Evolutionary conservation across 2,888 invertebrate species (phyloP), one percentile per base, ranked within the genome.

Genomic region (Zaprionus obscuricornis): DNA sequence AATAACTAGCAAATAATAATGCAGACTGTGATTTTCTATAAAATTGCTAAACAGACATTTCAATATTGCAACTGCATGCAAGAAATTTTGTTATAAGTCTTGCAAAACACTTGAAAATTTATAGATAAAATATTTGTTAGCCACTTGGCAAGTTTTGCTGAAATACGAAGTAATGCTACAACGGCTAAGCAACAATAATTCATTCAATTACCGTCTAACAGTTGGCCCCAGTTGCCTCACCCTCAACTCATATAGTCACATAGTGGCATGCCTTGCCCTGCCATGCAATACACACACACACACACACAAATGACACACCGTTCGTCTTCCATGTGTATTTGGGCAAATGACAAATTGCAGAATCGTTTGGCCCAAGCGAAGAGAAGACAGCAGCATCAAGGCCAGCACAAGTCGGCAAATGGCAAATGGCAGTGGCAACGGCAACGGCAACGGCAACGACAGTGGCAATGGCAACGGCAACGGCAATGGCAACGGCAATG

Each of bases 301-400:
- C 26, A 36, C 55, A 49, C 37, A 68, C 45, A 51, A 74, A 59
- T 37, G 51, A 46, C 50, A 47, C 68, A 60, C 79, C 81, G 76
- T 78, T 75, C 79, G 57, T 79, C 73, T 68, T 68, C 49, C 55
- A 69, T 72, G 62, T 83, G 78, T 68, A 83, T 78, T 81, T 81
- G 74, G 52, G 63, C 59, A 86, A 84, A 82, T 82, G 81, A 82
- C 86, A 82, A 82, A 82, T 82, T 84, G 85, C 86, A 64, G 76
- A 66, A 68, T 55, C 81, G 85, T 68, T 63, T 66, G 58, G 36
- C 18, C 34, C n/a, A 40, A 52, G 49, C 67, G 47, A 55, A 40
- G 18, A 33, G 18, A 42, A 46, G 64, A 46, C 51, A 64, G 54
- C 46, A 37, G 33, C 51, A 34, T 26, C 57, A 27, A 33, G 49